Conservation (phyloP, 2,113 vertebrate genomes). For the Sminthopsis crassicaudata region DNA sequence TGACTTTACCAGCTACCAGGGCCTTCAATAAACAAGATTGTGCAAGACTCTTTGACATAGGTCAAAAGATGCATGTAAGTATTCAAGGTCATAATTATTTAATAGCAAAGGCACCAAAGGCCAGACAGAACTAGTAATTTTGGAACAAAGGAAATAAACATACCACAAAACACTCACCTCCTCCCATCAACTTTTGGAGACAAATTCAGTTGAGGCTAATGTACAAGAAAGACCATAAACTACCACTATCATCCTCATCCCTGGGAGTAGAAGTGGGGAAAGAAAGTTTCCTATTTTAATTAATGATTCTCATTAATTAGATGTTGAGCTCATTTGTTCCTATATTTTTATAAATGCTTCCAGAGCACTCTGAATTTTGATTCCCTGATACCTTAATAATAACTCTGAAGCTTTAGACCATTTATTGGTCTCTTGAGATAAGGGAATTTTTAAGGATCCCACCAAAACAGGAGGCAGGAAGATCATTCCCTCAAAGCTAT, state of each 20-base stretch:
- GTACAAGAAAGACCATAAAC: background rate
- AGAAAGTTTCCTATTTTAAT: background rate
- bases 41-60: background rate
- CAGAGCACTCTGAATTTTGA: background rate
- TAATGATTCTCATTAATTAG: background rate
- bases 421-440: slow-evolving; percentile 23
- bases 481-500: slow-evolving; percentile 3
- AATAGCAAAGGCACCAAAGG: background rate
- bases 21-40: slow-evolving; percentile 10
- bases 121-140: background rate
- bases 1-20: slow-evolving; percentile 5
- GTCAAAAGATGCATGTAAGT: slow-evolving; percentile 35
- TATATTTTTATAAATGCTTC: background rate
- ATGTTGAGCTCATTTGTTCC: background rate
- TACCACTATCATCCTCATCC: background rate
- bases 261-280: background rate
- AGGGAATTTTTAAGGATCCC: slow-evolving; percentile 17
- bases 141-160: background rate
- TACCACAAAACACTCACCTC: background rate
- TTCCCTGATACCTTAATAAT: background rate
- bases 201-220: background rate
- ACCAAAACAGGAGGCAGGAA: background rate
- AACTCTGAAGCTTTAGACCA: slow-evolving; percentile 11
- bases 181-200: background rate
- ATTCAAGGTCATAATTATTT: slow-evolving; percentile 26